Evolutionary conservation across 2,113 vertebrate species (phyloP).

Genomic region (Brachypodius melanocephalos): DNA sequence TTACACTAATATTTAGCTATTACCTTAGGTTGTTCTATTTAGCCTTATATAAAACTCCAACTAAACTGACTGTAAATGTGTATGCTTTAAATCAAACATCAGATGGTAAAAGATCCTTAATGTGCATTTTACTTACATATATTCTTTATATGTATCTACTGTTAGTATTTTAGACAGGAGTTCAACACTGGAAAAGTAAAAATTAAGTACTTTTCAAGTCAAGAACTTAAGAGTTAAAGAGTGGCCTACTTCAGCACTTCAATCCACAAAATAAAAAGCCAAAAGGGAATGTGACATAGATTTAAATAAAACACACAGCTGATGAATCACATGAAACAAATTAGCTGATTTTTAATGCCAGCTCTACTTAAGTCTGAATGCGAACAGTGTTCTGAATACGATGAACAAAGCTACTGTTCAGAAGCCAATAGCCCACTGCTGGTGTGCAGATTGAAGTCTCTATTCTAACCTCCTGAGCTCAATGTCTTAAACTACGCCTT

Average conservation of each 20-base stretch:
- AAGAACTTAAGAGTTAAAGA: slow-evolving; percentile 63
- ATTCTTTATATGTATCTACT: not conserved
- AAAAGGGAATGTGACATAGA: slow-evolving; percentile 66
- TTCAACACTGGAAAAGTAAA: not conserved
- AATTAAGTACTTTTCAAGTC: not conserved
- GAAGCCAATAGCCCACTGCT: slow-evolving; percentile 64
- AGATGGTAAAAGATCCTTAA: not conserved
- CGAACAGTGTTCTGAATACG: slow-evolving; percentile 53
- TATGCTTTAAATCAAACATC: not conserved
- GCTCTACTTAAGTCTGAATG: slow-evolving; percentile 69
- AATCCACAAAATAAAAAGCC: slow-evolving; percentile 48
- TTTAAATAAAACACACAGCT: slow-evolving; percentile 77
- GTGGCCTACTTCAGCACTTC: slow-evolving; percentile 39
- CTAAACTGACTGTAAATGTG: not conserved
- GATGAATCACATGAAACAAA: slow-evolving; percentile 80
- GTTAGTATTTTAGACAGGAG: not conserved
- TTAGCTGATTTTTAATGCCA: slow-evolving; percentile 69
- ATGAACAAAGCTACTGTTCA: slow-evolving; percentile 69
- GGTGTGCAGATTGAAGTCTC: slow-evolving; percentile 69
- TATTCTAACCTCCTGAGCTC: slow-evolving; percentile 63
- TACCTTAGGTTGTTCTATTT: not conserved
- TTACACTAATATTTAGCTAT: not conserved
- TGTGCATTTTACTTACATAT: not conserved
- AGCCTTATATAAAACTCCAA: not conserved
- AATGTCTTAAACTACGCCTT: slow-evolving; percentile 48